Conservation (phyloP, 2,113 vertebrate species). For the Lophotis ruficrista region DNA sequence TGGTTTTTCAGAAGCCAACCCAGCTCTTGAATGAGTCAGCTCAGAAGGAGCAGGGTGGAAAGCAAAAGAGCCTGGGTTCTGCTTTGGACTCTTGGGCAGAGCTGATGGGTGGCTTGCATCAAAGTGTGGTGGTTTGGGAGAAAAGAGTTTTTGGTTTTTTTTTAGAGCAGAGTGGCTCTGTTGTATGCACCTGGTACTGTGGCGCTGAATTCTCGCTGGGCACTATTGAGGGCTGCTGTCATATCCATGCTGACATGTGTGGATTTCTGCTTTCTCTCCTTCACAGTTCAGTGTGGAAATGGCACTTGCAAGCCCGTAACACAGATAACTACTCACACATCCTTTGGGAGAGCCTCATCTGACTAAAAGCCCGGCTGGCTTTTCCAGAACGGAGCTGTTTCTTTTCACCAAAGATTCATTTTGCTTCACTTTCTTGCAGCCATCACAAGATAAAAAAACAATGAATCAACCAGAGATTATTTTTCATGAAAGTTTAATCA, state of each 20-base stretch:
- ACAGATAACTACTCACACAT: constrained; percentile 28
- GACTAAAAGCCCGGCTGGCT: constrained; percentile 49
- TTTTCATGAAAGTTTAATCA: constrained; percentile 63
- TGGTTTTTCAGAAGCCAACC: not conserved
- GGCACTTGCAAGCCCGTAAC: constrained; percentile 6
- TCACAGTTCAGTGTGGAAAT: not conserved
- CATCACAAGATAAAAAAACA: not conserved
- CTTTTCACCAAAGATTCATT: constrained; percentile 57
- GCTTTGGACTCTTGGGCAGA: not conserved
- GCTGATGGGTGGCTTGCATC: not conserved
- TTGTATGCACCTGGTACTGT: not conserved
- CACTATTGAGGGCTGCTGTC: not conserved
- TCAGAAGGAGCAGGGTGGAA: not conserved
- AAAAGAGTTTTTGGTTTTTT: not conserved
- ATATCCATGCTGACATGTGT: not conserved
- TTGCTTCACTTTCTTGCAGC: constrained; percentile 30
- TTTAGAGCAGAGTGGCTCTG: not conserved
- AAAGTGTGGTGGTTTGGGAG: not conserved
- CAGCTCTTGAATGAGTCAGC: not conserved
- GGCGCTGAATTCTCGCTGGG: not conserved
- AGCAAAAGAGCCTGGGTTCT: not conserved
- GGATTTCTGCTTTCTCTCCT: constrained; percentile 7
- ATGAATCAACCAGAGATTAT: constrained; percentile 56
- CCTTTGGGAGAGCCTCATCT: constrained; percentile 46
- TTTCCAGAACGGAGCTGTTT: not conserved